These are phyloP conservation scores for Vespertilio murinus DNA, from an alignment of 2,797 vertebrate genomes.

Conservation along the genomic window DNA sequence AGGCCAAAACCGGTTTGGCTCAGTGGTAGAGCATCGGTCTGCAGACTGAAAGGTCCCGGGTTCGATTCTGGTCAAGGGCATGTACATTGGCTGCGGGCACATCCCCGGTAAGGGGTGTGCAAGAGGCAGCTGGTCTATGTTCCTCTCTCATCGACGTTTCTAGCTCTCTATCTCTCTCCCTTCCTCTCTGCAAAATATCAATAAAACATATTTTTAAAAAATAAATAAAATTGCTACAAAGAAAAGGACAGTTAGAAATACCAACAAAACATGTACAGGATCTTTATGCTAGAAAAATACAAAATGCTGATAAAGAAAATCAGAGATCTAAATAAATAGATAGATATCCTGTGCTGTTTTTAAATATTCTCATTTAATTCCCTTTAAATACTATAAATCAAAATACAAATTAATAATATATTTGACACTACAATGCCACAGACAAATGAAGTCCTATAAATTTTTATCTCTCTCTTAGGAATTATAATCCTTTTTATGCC, in stretches of 20 bases:
- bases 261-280: neutral
- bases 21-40: too few species aligned
- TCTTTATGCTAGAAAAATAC: neutral
- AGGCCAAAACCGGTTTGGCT: too few species aligned
- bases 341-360: neutral
- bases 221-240: neutral
- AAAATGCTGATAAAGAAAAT: neutral
- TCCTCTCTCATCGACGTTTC: too few species aligned
- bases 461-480: slow-evolving; percentile 10
- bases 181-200: too few species aligned
- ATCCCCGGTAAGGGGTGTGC: too few species aligned
- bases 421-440: neutral
- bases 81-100: too few species aligned
- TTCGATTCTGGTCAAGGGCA: too few species aligned
- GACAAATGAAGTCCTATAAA: neutral
- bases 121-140: too few species aligned
- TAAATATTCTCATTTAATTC: neutral
- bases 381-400: neutral
- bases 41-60: too few species aligned
- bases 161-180: too few species aligned
- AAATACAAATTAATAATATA: slow-evolving; percentile 39
- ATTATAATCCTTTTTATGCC: neutral
- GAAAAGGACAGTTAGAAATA: neutral
- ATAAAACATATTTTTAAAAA: too few species aligned
- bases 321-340: neutral